Evolutionary conservation across 2,888 invertebrate species (phyloP), one percentile per base, ranked within the genome.

Genomic region (Portevinia maculata): DNA sequence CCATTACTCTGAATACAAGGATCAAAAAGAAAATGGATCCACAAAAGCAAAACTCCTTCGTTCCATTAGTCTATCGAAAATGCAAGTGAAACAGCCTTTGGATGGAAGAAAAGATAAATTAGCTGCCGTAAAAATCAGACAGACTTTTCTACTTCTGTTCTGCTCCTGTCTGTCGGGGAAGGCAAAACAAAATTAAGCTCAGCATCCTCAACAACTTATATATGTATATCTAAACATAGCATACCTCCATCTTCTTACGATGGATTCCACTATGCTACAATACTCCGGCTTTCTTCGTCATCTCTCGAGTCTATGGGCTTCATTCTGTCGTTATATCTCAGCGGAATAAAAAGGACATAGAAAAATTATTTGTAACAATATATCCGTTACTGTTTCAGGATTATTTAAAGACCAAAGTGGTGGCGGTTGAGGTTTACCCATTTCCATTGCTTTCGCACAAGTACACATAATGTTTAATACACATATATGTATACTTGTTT

Each of bases 81-180:
- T 65, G 41, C 65, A 53, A 32, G 65, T 55, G 53, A 46, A 53
- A 28, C 21, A 19, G 9, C 21, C 30, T 8, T 28, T 9, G 52
- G n/a, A 46, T 19, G 32, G 41, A 53, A 24, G 5, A 34, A 74
- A 79, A 74, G 74, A 79, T 79, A 62, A 75, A 79, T 75, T 75
- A 62, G 79, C 21, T 75, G 50, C 41, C 62, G 32, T 60, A 48
- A 64, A 74, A 67, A 50, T 53, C 60, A 46, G 74, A 73, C 60
- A 79, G 74, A 46, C 41, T 48, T 37, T 32, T 9, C 11, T n/a
- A 21, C 30, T 1, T 55, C 2, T 8, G 3, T 46, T 1, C 21
- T n/a, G 11, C 24, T 67, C 11, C 11, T 30, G 13, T 39, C 13
- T 41, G 28, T 24, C 15, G 9, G 34, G 0, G 9, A 2, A 15